Evolutionary conservation across 2,888 invertebrate species (phyloP).

Genomic region (Oasisia sp.): DNA sequence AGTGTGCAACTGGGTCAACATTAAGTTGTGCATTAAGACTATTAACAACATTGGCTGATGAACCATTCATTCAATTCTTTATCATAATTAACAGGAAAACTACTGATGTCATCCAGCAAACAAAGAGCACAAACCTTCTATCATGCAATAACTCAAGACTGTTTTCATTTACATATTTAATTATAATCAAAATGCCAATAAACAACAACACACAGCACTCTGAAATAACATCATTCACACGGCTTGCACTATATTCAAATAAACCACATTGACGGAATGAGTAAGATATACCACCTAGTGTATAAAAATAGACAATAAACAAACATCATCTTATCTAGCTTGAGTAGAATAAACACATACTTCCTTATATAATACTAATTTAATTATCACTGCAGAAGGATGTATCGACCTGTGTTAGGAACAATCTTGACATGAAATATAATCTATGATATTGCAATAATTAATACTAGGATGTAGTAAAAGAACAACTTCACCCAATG

Average conservation of each 20-base stretch:
- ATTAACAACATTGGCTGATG: not conserved
- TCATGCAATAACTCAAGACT: not conserved
- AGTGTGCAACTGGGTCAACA: not conserved
- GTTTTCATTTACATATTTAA: not conserved
- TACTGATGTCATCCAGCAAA: not conserved
- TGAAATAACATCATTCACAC: not conserved
- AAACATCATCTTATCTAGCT: not conserved
- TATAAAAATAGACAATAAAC: not conserved
- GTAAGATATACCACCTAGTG: not conserved
- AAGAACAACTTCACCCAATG: not conserved
- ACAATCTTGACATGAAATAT: not conserved
- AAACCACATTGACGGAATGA: not conserved
- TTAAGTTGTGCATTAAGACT: not conserved
- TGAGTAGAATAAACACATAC: not conserved
- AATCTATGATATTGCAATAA: not conserved
- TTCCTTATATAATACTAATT: not conserved
- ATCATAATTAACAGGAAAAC: not conserved
- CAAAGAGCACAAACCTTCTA: not conserved
- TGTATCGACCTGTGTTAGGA: not conserved
- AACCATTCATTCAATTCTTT: not conserved
- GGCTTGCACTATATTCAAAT: not conserved
- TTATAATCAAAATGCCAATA: not conserved
- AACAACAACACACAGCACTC: conserved; percentile 13
- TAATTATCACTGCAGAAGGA: not conserved
- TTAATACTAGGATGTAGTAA: not conserved